Conservation (phyloP, 1,140 invertebrate species). For the Drosophila eugracilis region DNA sequence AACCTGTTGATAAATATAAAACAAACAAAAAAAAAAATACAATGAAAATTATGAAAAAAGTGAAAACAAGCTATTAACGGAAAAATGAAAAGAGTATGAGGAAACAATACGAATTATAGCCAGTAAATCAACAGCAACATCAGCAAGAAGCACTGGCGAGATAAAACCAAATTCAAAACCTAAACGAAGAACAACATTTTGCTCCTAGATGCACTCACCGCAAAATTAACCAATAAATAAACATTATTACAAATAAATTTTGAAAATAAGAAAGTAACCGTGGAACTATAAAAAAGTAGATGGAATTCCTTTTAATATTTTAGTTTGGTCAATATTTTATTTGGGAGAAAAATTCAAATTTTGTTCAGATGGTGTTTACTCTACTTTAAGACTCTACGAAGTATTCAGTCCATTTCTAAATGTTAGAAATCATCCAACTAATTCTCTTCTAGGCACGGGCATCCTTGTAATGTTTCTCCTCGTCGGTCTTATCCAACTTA, state of each 20-base stretch:
- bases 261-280: conserved; percentile 26
- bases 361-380: conserved; percentile 39
- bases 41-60: conserved; percentile 47
- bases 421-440: conserved; percentile 70
- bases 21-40: too few species aligned
- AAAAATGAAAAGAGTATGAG: conserved; percentile 9
- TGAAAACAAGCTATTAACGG: conserved; percentile 30
- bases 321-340: conserved; percentile 32
- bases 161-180: conserved; percentile 64
- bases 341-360: conserved; percentile 34
- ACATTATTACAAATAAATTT: conserved; percentile 84
- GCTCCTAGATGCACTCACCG: conserved; percentile 84
- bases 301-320: background rate
- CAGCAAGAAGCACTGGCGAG: conserved; percentile 39
- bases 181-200: conserved; percentile 70
- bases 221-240: conserved; percentile 85
- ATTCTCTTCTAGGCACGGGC: conserved; percentile 32
- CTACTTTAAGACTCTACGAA: conserved; percentile 57
- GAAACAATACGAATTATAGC: conserved; percentile 41
- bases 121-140: conserved; percentile 50
- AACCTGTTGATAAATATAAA: conserved; percentile 77
- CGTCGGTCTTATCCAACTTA: conserved; percentile 62
- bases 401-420: conserved; percentile 82
- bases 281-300: background rate
- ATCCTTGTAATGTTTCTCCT: conserved; percentile 73